These are phyloP conservation scores for Chaenodraco wilsoni DNA, from an alignment of 2,797 vertebrate genomes.

Conservation along the genomic window DNA sequence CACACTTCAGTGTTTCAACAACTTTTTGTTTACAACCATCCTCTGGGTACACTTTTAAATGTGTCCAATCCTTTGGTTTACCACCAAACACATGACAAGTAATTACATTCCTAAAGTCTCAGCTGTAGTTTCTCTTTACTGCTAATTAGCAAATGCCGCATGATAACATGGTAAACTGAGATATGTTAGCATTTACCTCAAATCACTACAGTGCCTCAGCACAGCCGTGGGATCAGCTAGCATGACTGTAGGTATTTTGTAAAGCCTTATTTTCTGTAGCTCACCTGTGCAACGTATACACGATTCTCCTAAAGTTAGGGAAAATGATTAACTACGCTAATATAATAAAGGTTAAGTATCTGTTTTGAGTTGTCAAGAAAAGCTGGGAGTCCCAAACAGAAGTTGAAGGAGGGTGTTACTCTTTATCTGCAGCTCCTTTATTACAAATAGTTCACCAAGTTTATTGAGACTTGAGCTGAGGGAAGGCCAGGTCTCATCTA, in stretches of 20 bases:
- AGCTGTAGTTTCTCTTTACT: background rate
- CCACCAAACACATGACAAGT: background rate
- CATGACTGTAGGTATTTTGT: background rate
- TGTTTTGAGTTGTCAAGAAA: background rate
- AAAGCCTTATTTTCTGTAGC: conserved; percentile 2
- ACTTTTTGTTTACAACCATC: background rate
- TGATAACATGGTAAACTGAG: background rate
- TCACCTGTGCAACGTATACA: background rate
- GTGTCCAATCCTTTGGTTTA: background rate
- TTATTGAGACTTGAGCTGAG: conserved; percentile 46
- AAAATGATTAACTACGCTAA: conserved; percentile 1
- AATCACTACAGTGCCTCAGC: background rate
- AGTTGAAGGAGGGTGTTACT: conserved; percentile 15
- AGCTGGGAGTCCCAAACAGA: background rate
- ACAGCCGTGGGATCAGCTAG: background rate
- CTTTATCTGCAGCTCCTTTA: conserved; percentile 27
- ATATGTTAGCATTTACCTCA: background rate
- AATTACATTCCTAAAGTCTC: background rate
- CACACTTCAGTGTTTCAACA: background rate
- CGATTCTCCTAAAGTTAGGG: background rate
- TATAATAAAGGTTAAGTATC: too few relatives aligned
- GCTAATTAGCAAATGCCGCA: background rate
- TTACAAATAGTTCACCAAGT: conserved; percentile 53
- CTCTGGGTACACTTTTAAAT: background rate
- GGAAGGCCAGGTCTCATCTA: conserved; percentile 62